phyloP scores from a whole-genome alignment of 2,113 vertebrate species.

The Verasper variegatus region DNA sequence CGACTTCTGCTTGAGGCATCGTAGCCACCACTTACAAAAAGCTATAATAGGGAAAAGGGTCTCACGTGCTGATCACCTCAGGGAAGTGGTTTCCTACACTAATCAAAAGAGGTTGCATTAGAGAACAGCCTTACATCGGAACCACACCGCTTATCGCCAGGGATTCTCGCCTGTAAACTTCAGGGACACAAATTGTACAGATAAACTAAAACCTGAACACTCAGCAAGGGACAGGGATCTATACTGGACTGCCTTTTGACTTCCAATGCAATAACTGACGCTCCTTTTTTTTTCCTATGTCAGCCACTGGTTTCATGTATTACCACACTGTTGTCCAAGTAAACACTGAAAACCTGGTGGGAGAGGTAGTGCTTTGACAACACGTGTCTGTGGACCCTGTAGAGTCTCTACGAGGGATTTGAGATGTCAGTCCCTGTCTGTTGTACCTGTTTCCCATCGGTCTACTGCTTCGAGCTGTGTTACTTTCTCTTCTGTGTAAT shows the following conservation, averaged over 20 bases:
- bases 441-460: background rate
- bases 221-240: no score
- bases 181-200: background rate
- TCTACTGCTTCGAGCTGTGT: background rate
- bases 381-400: background rate
- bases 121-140: no score
- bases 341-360: background rate
- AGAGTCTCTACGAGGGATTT: background rate
- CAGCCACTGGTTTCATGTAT: conserved; percentile 2
- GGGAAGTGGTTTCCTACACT: conserved; percentile 9
- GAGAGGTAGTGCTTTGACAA: background rate
- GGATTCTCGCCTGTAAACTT: background rate
- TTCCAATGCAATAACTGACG: background rate
- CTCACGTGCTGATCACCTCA: conserved; percentile 16
- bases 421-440: background rate
- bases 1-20: background rate
- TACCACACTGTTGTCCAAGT: background rate
- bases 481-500: background rate
- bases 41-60: conserved; percentile 20
- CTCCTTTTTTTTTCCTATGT: background rate
- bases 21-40: conserved; percentile 9
- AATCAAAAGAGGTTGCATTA: conserved; percentile 2
- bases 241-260: background rate
- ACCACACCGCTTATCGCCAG: no score
- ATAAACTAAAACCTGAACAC: background rate